Conservation (phyloP, 2,888 invertebrate species). For the Microctonus aethiopoides region DNA sequence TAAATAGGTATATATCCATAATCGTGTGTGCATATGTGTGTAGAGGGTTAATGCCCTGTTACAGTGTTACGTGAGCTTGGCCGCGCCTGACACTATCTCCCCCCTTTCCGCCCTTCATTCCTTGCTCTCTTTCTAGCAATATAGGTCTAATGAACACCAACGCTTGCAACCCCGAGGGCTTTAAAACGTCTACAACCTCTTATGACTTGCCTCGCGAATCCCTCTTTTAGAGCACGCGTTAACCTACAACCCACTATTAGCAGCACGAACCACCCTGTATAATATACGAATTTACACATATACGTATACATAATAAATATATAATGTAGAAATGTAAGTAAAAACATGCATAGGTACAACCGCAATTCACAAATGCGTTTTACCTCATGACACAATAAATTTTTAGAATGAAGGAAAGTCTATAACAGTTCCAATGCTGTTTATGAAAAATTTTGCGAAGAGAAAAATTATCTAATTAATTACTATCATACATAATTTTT, state of each 20-base stretch:
- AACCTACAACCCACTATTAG: constrained; percentile 38
- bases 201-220: constrained; percentile 24
- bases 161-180: constrained; percentile 8
- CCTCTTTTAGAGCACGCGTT: constrained; percentile 36
- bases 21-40: background rate
- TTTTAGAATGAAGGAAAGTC: no score
- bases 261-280: constrained; percentile 32
- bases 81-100: constrained; percentile 36
- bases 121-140: background rate
- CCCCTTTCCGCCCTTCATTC: background rate
- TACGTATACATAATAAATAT: background rate
- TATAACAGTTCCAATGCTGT: no score
- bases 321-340: no score
- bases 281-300: background rate
- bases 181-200: constrained; percentile 23
- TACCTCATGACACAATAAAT: no score
- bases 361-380: no score
- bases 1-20: background rate
- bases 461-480: no score
- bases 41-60: constrained; percentile 43
- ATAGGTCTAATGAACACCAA: constrained; percentile 26
- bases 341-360: no score
- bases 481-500: no score
- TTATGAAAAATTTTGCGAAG: no score
- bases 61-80: constrained; percentile 45